A percentile compares a stretch with the other conserved stretches of the same genome.
These are phyloP conservation scores for Acleris laterana DNA, from an alignment of 2,888 invertebrate species.

Conservation along the genomic window DNA sequence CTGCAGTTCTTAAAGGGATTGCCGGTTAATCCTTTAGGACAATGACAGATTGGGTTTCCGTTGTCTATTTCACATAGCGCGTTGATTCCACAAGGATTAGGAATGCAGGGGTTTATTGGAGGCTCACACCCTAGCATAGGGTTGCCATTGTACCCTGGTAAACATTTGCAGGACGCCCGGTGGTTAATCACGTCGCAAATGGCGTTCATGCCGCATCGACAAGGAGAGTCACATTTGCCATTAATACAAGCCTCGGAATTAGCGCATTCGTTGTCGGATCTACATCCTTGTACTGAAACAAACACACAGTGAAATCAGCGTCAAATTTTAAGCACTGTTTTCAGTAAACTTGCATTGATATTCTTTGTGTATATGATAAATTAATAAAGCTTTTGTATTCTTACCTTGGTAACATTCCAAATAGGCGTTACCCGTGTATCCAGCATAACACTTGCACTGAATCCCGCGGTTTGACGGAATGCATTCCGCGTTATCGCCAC, in stretches of 20 bases:
- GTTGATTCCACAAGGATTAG: constrained; percentile 94
- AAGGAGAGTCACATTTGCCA: constrained; percentile 90
- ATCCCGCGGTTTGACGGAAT: constrained; percentile 89
- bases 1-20: constrained; percentile 96
- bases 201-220: constrained; percentile 91
- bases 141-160: constrained; percentile 92
- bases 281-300: constrained; percentile 87
- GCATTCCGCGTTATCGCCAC: constrained; percentile 93
- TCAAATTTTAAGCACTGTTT: neutral
- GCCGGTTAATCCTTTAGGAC: constrained; percentile 94
- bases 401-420: constrained; percentile 87
- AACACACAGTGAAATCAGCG: constrained; percentile 7
- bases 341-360: neutral
- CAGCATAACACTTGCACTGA: constrained; percentile 89
- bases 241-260: constrained; percentile 91
- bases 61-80: constrained; percentile 93
- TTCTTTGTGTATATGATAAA: no score
- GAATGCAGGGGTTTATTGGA: constrained; percentile 91
- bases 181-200: constrained; percentile 93
- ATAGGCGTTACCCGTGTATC: constrained; percentile 91
- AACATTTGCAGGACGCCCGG: constrained; percentile 91
- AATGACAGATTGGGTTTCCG: constrained; percentile 94
- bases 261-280: constrained; percentile 88
- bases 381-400: constrained; percentile 19
- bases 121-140: constrained; percentile 88